A percentile compares a stretch with the other conserved stretches of the same genome.
phyloP scores from a whole-genome alignment of 53 echinoderm and acorn worm species.

The Pentamera pediparva region DNA sequence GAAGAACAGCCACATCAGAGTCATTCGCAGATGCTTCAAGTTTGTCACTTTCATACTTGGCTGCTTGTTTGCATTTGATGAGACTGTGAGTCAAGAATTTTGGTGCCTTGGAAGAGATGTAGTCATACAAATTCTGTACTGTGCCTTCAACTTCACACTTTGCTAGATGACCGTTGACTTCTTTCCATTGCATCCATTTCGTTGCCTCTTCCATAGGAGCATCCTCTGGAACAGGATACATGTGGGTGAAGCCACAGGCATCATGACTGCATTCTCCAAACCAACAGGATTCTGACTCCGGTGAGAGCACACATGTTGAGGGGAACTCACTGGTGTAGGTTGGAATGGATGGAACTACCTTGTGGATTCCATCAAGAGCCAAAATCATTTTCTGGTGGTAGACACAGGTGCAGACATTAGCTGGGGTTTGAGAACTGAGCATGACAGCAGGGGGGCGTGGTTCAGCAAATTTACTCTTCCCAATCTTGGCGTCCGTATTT shows the following conservation, averaged over 20 bases:
- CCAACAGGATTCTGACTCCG: constrained; percentile 17
- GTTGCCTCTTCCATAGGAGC: background rate
- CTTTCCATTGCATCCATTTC: constrained; percentile 14
- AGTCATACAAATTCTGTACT: background rate
- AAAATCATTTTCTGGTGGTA: constrained; percentile 5
- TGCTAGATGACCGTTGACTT: background rate
- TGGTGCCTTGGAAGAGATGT: background rate
- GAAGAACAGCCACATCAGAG: background rate
- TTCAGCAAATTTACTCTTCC: constrained; percentile 24
- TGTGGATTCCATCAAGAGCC: constrained; percentile 1
- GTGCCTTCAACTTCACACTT: constrained; percentile 2
- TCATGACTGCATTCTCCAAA: constrained; percentile 6
- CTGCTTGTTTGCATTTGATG: background rate
- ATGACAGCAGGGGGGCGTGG: background rate
- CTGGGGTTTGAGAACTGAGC: background rate
- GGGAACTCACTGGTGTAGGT: constrained; percentile 6
- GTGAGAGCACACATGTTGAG: background rate
- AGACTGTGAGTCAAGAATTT: background rate
- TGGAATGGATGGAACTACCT: background rate
- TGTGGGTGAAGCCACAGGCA: background rate
- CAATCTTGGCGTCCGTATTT: background rate
- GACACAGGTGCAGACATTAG: constrained; percentile 4
- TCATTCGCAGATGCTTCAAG: background rate
- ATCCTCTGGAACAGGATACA: background rate
- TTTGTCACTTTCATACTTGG: constrained; percentile 3